These are phyloP conservation scores for Periparus ater DNA, from an alignment of 2,797 vertebrate species.

Conservation along the genomic window DNA sequence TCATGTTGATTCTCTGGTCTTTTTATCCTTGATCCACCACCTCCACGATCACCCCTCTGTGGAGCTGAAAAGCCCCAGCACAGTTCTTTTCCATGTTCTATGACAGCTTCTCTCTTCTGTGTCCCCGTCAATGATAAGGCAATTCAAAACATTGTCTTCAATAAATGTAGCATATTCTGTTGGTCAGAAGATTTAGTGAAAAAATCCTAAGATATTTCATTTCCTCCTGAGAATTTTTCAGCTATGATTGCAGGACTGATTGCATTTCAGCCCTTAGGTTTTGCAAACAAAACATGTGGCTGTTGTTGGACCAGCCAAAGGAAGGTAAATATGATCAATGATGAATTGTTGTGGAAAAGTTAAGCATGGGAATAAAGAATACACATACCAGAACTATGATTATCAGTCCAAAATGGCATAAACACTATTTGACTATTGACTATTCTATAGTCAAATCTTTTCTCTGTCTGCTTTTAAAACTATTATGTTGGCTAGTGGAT, in stretches of 20 bases:
- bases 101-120: background rate
- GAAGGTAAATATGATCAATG: background rate
- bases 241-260: background rate
- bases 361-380: background rate
- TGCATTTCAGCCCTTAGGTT: background rate
- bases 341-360: background rate
- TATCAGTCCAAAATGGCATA: background rate
- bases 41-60: fast-evolving
- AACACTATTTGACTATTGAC: background rate
- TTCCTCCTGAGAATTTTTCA: background rate
- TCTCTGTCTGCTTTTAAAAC: background rate
- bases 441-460: background rate
- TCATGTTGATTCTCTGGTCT: background rate
- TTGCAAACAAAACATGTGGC: background rate
- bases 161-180: background rate
- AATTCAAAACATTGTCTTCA: background rate
- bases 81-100: background rate
- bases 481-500: background rate
- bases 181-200: background rate
- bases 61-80: background rate
- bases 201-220: background rate
- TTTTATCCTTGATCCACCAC: background rate
- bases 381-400: fast-evolving
- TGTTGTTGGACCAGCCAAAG: background rate
- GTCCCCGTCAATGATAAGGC: background rate